Percentiles rank a stretch among this genome's conserved stretches.
Evolutionary conservation across 2,797 vertebrate species (phyloP).

Genomic region (Cheirogaleus major): DNA sequence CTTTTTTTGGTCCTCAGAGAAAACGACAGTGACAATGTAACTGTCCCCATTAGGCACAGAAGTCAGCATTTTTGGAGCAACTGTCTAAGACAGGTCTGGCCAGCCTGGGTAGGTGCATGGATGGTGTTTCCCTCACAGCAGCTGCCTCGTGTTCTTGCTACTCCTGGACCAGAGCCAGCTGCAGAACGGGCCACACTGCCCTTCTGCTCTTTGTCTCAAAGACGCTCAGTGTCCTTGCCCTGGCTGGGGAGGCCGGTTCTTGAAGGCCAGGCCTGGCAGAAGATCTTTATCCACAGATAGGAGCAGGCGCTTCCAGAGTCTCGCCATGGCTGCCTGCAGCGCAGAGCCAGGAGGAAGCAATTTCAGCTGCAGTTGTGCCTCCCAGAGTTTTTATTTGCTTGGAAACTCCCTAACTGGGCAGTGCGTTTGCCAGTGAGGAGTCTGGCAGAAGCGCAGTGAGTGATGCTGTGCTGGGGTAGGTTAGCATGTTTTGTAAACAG

Average conservation of each 20-base stretch:
- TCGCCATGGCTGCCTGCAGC: no score
- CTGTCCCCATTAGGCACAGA: fast-evolving
- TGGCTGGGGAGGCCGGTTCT: neutral
- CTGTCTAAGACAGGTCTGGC: fast-evolving
- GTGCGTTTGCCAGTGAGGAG: neutral
- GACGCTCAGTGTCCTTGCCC: no score
- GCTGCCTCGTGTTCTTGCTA: no score
- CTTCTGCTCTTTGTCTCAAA: no score
- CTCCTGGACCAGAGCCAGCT: fast-evolving
- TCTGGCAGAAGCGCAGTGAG: neutral
- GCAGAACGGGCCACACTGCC: fast-evolving
- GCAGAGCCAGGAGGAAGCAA: no score
- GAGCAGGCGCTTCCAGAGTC: neutral
- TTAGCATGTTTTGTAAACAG: conserved; percentile 22
- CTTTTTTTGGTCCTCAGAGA: neutral
- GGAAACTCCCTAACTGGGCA: neutral
- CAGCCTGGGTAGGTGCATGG: fast-evolving
- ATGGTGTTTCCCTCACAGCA: fast-evolving
- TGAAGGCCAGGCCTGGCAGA: fast-evolving
- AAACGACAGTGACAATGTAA: fast-evolving
- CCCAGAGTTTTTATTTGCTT: neutral
- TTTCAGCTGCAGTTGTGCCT: no score
- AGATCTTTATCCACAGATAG: neutral
- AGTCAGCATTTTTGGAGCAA: fast-evolving
- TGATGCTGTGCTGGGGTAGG: neutral